A percentile compares a stretch with the other conserved stretches of the same genome.
Conservation (phyloP, 2,888 invertebrate genomes). For the Thyatira batis region DNA sequence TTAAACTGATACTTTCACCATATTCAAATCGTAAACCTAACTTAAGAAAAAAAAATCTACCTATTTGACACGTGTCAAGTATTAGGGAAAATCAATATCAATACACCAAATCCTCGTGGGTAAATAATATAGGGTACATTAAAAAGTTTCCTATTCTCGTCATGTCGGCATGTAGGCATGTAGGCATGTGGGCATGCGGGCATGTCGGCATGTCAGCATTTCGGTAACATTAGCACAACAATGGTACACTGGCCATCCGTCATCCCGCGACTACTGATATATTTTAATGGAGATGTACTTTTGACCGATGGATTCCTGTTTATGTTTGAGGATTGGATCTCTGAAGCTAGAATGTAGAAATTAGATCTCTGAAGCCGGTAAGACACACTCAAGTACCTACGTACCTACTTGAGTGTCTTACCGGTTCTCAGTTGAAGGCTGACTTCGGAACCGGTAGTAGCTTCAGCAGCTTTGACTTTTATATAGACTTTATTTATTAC, state of each 20-base stretch:
- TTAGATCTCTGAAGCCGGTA: neutral
- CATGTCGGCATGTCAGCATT: too few species aligned
- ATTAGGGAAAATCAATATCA: too few species aligned
- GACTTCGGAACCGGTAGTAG: too few species aligned
- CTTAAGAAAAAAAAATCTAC: too few species aligned
- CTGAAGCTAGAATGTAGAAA: constrained; percentile 5
- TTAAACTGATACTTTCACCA: too few species aligned
- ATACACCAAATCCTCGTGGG: neutral
- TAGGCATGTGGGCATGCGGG: constrained; percentile 2
- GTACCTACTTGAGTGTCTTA: too few species aligned
- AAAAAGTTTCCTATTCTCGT: constrained; percentile 37
- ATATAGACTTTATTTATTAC: too few species aligned
- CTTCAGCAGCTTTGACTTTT: too few species aligned
- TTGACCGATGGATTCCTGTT: constrained; percentile 44
- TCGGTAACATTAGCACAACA: constrained; percentile 74
- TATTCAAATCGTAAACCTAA: too few species aligned
- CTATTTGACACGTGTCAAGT: too few species aligned
- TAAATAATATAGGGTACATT: constrained; percentile 29
- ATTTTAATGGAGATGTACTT: constrained; percentile 80
- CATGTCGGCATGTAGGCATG: constrained; percentile 2
- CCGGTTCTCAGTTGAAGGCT: too few species aligned
- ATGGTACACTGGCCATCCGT: constrained; percentile 71
- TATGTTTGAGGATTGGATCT: constrained; percentile 25
- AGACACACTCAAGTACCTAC: neutral
- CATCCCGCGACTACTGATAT: constrained; percentile 80